Percentiles rank a stretch among this genome's conserved stretches.
phyloP scores from a whole-genome alignment of 2,113 vertebrate species.

The Cygnus atratus region DNA sequence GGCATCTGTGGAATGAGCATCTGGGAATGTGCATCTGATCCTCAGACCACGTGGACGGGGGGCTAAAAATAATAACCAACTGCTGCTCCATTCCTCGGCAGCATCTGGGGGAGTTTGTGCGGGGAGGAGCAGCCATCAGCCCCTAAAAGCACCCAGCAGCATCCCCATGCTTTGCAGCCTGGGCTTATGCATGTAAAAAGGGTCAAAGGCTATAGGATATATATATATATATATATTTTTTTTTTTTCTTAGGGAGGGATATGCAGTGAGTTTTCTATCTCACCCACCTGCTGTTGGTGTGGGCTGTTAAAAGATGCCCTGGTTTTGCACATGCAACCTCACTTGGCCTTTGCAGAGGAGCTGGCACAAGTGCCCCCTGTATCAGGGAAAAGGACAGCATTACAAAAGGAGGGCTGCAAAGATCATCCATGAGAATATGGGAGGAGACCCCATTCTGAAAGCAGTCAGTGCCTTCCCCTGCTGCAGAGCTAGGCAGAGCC shows the following conservation, averaged over 20 bases:
- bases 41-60: slow-evolving; percentile 12
- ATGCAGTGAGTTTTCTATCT: slow-evolving; percentile 6
- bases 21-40: slow-evolving; percentile 65
- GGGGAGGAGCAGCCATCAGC: neutral
- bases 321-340: neutral
- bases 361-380: neutral
- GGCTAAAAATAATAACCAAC: slow-evolving; percentile 72
- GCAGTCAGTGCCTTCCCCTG: slow-evolving; percentile 25
- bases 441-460: neutral
- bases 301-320: neutral
- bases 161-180: neutral
- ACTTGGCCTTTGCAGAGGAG: neutral
- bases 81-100: neutral
- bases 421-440: neutral
- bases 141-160: neutral
- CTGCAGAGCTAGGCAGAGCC: slow-evolving; percentile 16
- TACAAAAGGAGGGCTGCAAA: neutral
- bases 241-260: neutral
- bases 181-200: neutral
- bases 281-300: neutral
- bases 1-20: slow-evolving; percentile 42
- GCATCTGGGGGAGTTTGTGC: neutral
- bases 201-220: neutral
- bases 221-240: neutral
- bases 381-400: neutral